Conservation (phyloP, 2,797 vertebrate species). For the Liparis tanakae region DNA sequence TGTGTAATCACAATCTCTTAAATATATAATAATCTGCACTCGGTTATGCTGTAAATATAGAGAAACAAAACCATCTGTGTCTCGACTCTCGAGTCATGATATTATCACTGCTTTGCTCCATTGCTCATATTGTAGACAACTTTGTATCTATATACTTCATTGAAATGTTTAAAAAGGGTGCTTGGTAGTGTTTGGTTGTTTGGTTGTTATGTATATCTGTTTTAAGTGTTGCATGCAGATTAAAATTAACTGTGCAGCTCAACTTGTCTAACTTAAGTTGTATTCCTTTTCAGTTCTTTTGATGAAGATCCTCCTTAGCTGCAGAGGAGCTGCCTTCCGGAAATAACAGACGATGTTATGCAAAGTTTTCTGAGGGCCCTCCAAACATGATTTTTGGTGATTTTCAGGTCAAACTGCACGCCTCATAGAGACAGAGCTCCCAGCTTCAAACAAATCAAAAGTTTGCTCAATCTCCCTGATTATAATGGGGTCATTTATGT, state of each 20-base stretch:
- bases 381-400: conserved; percentile 62
- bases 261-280: conserved; percentile 41
- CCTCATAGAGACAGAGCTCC: conserved; percentile 58
- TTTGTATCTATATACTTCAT: neutral
- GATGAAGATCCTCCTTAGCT: conserved; percentile 53
- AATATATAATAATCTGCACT: neutral
- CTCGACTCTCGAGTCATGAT: neutral
- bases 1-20: neutral
- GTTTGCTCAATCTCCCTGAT: conserved; percentile 62
- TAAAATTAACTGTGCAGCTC: conserved; percentile 17
- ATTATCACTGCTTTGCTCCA: neutral
- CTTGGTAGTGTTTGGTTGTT: neutral
- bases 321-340: conserved; percentile 42
- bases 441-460: conserved; percentile 56
- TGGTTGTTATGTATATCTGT: conserved; percentile 15
- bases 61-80: neutral
- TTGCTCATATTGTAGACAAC: neutral
- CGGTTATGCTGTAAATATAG: neutral
- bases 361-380: conserved; percentile 52
- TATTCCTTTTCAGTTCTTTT: conserved; percentile 43
- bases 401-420: conserved; percentile 67
- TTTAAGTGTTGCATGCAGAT: conserved; percentile 6
- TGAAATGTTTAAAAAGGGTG: conserved; percentile 10
- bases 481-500: conserved; percentile 54
- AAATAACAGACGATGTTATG: conserved; percentile 63